phyloP scores from a whole-genome alignment of 2,888 invertebrate genomes.

The Sthenelais limicola region DNA sequence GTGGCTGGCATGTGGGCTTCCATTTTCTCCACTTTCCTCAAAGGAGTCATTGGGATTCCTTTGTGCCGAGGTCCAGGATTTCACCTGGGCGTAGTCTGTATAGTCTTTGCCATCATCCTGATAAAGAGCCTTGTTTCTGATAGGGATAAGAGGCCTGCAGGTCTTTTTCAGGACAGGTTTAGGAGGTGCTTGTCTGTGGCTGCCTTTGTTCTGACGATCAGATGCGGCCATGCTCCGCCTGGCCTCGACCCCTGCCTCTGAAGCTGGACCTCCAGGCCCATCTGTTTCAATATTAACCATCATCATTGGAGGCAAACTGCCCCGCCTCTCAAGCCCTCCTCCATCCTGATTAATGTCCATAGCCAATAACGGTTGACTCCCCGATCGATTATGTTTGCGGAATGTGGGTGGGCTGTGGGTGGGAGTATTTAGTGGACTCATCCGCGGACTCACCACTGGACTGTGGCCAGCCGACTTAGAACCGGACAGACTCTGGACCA shows the following conservation, averaged over 20 bases:
- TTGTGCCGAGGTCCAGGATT: slow-evolving; percentile 56
- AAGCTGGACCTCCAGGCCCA: background rate
- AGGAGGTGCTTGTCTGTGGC: background rate
- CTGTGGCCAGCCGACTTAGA: slow-evolving; percentile 23
- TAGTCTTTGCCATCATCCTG: slow-evolving; percentile 67
- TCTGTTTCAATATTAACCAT: slow-evolving; percentile 14
- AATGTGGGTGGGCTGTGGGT: slow-evolving; percentile 59
- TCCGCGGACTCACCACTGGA: slow-evolving; percentile 23
- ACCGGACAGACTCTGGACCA: background rate
- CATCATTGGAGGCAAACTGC: slow-evolving; percentile 33
- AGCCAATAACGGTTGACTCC: slow-evolving; percentile 63
- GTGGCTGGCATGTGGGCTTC: slow-evolving; percentile 17
- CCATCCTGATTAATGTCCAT: background rate
- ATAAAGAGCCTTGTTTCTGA: slow-evolving; percentile 61
- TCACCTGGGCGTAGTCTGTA: slow-evolving; percentile 67
- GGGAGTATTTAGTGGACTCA: slow-evolving; percentile 57
- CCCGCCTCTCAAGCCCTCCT: slow-evolving; percentile 19
- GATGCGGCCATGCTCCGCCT: too few relatives aligned
- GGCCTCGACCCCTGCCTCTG: background rate
- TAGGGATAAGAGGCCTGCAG: slow-evolving; percentile 65
- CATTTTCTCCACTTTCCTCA: background rate
- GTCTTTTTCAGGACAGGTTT: slow-evolving; percentile 72
- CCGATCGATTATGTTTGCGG: slow-evolving; percentile 56
- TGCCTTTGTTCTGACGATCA: background rate
- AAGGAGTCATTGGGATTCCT: slow-evolving; percentile 59